Percentiles rank a stretch among this genome's conserved stretches.
These are phyloP conservation scores for Steinernema carpocapsae DNA, from an alignment of 2,888 invertebrate genomes.

Conservation along the genomic window DNA sequence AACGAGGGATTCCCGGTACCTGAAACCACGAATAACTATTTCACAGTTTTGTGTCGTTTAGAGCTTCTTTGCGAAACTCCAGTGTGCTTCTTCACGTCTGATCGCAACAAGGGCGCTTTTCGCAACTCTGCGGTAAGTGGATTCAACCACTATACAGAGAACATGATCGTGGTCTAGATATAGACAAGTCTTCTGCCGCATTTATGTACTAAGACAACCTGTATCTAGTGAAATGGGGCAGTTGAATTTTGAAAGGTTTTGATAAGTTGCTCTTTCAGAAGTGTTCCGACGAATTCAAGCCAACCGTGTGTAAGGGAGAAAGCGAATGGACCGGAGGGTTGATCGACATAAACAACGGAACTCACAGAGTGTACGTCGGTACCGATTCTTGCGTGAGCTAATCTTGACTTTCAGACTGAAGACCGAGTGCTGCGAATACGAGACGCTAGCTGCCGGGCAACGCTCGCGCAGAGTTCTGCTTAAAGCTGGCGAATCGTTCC, in stretches of 20 bases:
- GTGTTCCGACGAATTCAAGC: constrained; percentile 42
- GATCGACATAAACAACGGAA: constrained; percentile 63
- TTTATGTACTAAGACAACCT: no score
- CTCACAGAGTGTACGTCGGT: constrained; percentile 53
- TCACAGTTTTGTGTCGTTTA: no score
- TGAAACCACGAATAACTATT: no score
- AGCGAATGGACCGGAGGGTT: constrained; percentile 63
- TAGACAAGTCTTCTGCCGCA: no score
- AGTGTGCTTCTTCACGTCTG: background rate
- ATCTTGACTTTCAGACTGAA: constrained; percentile 53
- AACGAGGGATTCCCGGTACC: background rate
- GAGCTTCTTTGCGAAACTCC: constrained; percentile 17
- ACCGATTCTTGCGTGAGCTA: no score
- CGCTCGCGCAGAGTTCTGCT: constrained; percentile 43
- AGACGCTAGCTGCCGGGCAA: constrained; percentile 44
- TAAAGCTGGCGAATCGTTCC: constrained; percentile 52
- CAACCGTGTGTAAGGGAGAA: constrained; percentile 55
- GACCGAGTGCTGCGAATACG: constrained; percentile 62
- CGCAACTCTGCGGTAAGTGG: background rate
- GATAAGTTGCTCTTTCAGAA: background rate
- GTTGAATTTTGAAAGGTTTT: no score
- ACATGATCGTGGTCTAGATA: no score
- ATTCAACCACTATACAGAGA: no score
- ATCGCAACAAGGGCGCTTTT: background rate
- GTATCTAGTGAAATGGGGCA: no score